Conservation (phyloP, 2,113 vertebrate species). For the Penelope pileata region DNA sequence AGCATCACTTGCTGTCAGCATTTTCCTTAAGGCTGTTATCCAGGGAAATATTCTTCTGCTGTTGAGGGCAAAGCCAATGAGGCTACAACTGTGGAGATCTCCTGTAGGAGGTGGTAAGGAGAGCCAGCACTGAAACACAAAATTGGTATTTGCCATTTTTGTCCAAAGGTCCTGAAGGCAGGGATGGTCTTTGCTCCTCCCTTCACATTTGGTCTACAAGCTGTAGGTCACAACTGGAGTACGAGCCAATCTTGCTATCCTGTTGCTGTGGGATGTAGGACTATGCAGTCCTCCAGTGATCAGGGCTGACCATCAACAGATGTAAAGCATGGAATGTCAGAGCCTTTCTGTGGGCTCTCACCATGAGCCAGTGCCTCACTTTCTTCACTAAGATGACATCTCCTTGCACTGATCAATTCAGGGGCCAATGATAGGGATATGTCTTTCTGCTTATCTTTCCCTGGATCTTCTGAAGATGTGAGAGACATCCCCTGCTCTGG, state of each 20-base stretch:
- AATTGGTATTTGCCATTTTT: not conserved
- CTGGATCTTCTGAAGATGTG: not conserved
- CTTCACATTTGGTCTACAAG: not conserved
- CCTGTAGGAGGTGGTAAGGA: not conserved
- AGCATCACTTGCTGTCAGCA: not conserved
- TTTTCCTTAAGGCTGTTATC: not conserved
- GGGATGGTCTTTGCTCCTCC: not conserved
- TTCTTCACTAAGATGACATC: not conserved
- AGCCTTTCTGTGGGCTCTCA: not conserved
- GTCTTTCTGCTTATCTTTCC: not conserved
- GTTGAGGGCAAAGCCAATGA: not conserved
- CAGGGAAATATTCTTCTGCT: not conserved
- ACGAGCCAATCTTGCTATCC: not conserved
- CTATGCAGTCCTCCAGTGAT: not conserved
- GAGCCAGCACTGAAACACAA: fast-evolving
- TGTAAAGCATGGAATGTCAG: not conserved
- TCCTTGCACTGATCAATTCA: fast-evolving
- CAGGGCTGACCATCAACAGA: not conserved
- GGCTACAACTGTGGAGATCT: not conserved
- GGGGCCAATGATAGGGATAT: not conserved
- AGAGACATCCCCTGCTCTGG: not conserved
- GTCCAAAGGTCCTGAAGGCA: not conserved
- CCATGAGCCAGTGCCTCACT: not conserved
- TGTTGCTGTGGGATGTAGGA: not conserved
- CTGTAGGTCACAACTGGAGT: not conserved